Evolutionary conservation across 2,888 invertebrate genomes (phyloP).

Genomic region (Lochmaea capreae): DNA sequence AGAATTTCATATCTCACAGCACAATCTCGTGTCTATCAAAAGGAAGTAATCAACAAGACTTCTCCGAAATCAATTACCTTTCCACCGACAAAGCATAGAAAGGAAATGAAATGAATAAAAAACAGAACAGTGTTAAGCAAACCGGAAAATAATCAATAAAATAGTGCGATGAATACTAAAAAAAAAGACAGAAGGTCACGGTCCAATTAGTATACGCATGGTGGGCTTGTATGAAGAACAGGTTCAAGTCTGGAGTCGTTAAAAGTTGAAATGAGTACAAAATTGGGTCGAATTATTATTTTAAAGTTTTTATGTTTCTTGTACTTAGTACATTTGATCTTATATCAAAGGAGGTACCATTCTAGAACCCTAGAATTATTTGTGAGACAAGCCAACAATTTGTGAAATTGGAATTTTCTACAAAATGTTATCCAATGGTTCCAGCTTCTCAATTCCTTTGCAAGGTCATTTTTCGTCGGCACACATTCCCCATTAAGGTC

Average conservation of each 20-base stretch:
- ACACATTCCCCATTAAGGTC: conserved; percentile 37
- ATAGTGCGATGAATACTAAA: neutral
- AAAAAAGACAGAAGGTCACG: conserved; percentile 12
- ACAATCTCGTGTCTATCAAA: neutral
- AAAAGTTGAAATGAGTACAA: neutral
- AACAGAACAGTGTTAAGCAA: conserved; percentile 7
- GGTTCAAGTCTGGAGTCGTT: neutral
- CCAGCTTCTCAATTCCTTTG: neutral
- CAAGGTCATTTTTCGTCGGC: conserved; percentile 4
- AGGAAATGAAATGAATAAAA: conserved; percentile 19
- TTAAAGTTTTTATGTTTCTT: no score
- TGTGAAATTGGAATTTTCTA: no score
- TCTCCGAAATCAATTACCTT: conserved; percentile 18
- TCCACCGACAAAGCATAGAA: conserved; percentile 8
- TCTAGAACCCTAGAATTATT: no score
- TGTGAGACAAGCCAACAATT: no score
- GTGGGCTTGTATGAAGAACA: neutral
- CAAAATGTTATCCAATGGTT: no score
- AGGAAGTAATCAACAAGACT: conserved; percentile 17
- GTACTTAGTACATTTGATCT: no score
- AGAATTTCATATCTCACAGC: conserved; percentile 15
- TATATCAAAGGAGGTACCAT: no score
- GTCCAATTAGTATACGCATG: conserved; percentile 10
- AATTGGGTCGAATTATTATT: neutral
- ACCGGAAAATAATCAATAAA: conserved; percentile 20